Conservation (phyloP, 2,113 vertebrate genomes). For the Procavia capensis region DNA sequence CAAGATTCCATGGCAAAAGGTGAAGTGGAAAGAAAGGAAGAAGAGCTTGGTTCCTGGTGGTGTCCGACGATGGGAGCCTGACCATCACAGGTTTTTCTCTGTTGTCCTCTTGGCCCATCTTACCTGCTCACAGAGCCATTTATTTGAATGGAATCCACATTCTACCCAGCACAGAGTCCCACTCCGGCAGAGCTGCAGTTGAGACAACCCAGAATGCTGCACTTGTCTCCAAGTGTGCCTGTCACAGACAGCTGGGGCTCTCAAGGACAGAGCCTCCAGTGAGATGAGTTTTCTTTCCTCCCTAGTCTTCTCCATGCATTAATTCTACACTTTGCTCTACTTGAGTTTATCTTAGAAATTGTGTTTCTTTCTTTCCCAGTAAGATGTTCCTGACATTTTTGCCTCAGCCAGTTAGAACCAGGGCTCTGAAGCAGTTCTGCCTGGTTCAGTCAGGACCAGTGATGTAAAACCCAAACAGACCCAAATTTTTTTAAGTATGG, state of each 20-base stretch:
- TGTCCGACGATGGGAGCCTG: background rate
- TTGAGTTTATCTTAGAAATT: background rate
- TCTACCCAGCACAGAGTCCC: background rate
- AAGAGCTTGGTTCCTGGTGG: background rate
- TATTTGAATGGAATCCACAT: too few relatives aligned
- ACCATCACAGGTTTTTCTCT: background rate
- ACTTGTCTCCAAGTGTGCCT: fast-evolving
- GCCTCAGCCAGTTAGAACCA: background rate
- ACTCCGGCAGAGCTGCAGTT: fast-evolving
- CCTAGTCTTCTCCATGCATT: background rate
- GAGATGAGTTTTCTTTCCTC: background rate
- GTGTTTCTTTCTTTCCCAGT: background rate
- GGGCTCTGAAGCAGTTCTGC: too few relatives aligned
- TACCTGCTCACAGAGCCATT: background rate
- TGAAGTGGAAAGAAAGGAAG: background rate
- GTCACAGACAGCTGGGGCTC: background rate
- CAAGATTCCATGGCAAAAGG: background rate
- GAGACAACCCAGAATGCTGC: background rate
- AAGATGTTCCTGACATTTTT: background rate
- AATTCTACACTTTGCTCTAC: background rate
- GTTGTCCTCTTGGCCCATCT: background rate
- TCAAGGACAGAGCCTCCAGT: background rate
- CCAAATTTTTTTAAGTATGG: too few relatives aligned
- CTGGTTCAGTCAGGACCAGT: too few relatives aligned
- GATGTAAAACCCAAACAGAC: too few relatives aligned